phyloP scores from a whole-genome alignment of 2,113 vertebrate species.

The Nipponia nippon region DNA sequence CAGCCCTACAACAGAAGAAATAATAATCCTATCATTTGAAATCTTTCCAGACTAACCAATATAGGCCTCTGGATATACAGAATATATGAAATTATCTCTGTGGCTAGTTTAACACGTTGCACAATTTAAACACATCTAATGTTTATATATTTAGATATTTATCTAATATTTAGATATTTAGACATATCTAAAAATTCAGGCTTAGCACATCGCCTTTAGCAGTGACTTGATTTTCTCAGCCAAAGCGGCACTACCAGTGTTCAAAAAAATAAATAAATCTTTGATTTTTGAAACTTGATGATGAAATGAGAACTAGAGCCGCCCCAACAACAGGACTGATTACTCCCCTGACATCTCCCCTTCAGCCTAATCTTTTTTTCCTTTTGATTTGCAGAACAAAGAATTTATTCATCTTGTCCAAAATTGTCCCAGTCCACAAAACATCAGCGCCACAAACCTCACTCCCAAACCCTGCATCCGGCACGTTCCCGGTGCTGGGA shows the following conservation, averaged over 20 bases:
- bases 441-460: not conserved
- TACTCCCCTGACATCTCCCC: not conserved
- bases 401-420: not conserved
- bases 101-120: fast-evolving
- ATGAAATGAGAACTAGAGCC: not conserved
- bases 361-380: not conserved
- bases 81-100: not conserved
- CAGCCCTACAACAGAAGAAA: not conserved
- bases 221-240: not conserved
- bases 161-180: not conserved
- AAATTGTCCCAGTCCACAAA: not conserved
- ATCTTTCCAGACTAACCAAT: not conserved
- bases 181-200: not conserved
- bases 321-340: not conserved
- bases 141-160: not conserved
- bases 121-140: not conserved
- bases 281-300: not conserved
- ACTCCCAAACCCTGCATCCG: not conserved
- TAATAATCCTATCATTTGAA: not conserved
- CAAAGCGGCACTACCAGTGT: not conserved
- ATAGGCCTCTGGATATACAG: not conserved
- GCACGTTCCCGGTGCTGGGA: not conserved
- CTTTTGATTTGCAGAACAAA: not conserved
- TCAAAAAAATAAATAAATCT: not conserved
- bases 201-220: not conserved